Conservation (phyloP, 2,888 invertebrate species). For the Apamea anceps region DNA sequence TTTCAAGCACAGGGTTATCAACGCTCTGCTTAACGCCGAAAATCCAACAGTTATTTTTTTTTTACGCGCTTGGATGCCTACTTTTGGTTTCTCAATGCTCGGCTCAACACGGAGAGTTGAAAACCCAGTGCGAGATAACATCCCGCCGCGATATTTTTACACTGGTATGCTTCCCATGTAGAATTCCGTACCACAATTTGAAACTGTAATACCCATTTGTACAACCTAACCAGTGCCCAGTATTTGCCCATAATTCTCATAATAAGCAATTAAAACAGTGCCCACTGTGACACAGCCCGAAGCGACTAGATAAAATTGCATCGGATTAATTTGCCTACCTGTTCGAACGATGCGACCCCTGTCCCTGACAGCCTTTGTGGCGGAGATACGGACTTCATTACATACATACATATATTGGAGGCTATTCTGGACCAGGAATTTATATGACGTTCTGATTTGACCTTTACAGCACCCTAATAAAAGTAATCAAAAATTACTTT, state of each 20-base stretch:
- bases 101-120: no score
- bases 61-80: no score
- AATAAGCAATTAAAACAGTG: conserved; percentile 30
- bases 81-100: no score
- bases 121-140: no score
- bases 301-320: conserved; percentile 82
- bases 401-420: conserved; percentile 46
- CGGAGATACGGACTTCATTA: conserved; percentile 77
- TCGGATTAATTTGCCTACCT: conserved; percentile 85
- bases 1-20: no score
- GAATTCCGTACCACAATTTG: background rate
- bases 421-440: conserved; percentile 50
- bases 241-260: background rate
- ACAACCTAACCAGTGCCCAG: background rate
- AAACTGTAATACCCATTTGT: background rate
- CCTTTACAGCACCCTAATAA: no score
- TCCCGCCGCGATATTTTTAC: no score
- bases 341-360: conserved; percentile 73
- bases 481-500: no score
- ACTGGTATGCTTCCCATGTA: background rate
- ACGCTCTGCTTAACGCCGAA: no score
- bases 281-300: conserved; percentile 65
- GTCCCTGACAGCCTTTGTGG: conserved; percentile 84
- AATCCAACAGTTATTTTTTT: no score
- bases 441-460: conserved; percentile 55